Evolutionary conservation across 2,888 invertebrate genomes (phyloP).

Genomic region (Drosophila siamana): DNA sequence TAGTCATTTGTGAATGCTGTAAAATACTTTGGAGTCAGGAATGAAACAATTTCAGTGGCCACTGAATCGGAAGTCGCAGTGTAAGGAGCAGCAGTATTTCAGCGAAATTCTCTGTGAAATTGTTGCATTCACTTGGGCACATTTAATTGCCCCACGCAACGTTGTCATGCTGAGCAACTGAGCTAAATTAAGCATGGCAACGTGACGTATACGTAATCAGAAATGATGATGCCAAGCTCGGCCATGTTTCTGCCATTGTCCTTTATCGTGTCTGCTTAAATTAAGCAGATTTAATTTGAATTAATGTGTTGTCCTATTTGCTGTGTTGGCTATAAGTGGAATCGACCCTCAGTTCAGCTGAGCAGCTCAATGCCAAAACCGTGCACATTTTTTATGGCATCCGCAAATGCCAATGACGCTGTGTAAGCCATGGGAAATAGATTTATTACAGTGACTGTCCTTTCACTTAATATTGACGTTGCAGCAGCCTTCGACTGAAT

Average conservation of each 20-base stretch:
- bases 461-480: constrained; percentile 28
- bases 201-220: constrained; percentile 49
- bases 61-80: constrained; percentile 35
- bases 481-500: constrained; percentile 22
- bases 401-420: constrained; percentile 41
- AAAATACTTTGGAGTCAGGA: constrained; percentile 34
- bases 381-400: constrained; percentile 27
- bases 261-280: constrained; percentile 37
- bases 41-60: constrained; percentile 35
- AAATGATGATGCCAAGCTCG: constrained; percentile 24
- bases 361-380: constrained; percentile 31
- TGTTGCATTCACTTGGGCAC: constrained; percentile 11
- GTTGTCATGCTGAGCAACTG: constrained; percentile 10
- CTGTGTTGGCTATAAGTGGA: constrained; percentile 24
- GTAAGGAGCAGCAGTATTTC: constrained; percentile 2
- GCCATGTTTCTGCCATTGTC: constrained; percentile 13
- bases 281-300: constrained; percentile 44
- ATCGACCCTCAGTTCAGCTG: constrained; percentile 24
- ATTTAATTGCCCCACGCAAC: constrained; percentile 8
- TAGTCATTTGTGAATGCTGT: constrained; percentile 39
- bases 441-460: constrained; percentile 38
- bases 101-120: constrained; percentile 13
- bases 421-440: constrained; percentile 40
- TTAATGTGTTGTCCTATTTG: constrained; percentile 36
- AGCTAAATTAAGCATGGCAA: constrained; percentile 27